Evolutionary conservation across 2,888 invertebrate genomes (phyloP).

Genomic region (Eucera pruinosa): DNA sequence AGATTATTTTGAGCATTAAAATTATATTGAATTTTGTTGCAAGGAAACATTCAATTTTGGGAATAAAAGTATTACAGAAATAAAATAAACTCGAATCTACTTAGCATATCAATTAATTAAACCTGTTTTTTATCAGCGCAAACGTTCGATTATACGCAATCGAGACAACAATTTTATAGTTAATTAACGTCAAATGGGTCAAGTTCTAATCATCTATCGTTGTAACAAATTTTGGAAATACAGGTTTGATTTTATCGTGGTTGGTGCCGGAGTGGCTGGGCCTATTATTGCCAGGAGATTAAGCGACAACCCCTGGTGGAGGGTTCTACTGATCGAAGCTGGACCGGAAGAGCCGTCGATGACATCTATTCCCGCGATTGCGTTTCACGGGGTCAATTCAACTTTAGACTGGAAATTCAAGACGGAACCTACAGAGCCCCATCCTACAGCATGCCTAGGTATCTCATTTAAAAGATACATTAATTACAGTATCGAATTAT

Average conservation of each 20-base stretch:
- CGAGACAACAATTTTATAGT: no score
- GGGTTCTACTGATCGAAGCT: constrained; percentile 83
- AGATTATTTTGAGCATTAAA: no score
- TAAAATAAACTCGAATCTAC: no score
- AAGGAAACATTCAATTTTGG: no score
- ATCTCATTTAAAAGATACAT: constrained; percentile 9
- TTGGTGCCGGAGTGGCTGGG: constrained; percentile 85
- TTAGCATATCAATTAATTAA: no score
- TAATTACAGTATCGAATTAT: no score
- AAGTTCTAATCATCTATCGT: background rate
- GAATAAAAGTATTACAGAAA: no score
- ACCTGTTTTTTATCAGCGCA: no score
- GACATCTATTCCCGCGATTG: constrained; percentile 83
- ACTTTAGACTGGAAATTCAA: constrained; percentile 85
- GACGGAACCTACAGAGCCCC: constrained; percentile 84
- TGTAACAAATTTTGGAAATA: background rate
- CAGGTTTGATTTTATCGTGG: constrained; percentile 84
- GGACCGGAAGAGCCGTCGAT: constrained; percentile 84
- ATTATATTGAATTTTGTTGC: no score
- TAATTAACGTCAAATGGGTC: no score
- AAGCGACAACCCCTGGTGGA: constrained; percentile 84
- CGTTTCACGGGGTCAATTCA: constrained; percentile 81
- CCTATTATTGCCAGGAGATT: constrained; percentile 85
- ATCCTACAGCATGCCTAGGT: constrained; percentile 82
- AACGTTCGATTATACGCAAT: no score